Evolutionary conservation across 2,797 vertebrate genomes (phyloP).

Genomic region (Sebastes miniatus): DNA sequence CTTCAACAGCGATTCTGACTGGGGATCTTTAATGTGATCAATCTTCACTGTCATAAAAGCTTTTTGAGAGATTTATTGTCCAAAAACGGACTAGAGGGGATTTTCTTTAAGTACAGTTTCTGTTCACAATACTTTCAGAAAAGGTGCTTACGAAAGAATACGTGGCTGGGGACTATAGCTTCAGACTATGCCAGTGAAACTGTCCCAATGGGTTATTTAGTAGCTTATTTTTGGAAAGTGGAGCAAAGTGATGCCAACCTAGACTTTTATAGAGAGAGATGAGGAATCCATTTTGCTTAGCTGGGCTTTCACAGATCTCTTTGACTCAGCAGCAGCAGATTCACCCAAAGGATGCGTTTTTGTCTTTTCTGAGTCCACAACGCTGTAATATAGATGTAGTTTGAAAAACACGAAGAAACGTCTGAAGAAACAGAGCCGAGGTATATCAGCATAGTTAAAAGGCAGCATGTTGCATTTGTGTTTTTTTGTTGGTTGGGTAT

Average conservation of each 20-base stretch:
- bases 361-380: neutral
- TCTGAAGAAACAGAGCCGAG: neutral
- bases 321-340: constrained; percentile 44
- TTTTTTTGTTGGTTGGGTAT: neutral
- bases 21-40: neutral
- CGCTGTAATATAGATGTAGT: neutral
- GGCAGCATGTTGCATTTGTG: neutral
- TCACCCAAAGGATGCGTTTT: constrained; percentile 18
- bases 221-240: constrained; percentile 63
- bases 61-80: neutral
- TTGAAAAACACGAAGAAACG: neutral
- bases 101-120: neutral
- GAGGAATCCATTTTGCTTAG: constrained; percentile 48
- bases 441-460: neutral
- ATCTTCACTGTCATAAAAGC: neutral
- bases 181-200: constrained; percentile 28
- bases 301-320: constrained; percentile 24
- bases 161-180: constrained; percentile 1
- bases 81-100: neutral
- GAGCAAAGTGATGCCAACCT: constrained; percentile 45
- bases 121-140: constrained; percentile 3
- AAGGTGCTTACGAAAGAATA: constrained; percentile 25
- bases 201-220: constrained; percentile 62
- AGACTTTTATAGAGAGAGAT: constrained; percentile 27
- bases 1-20: neutral